phyloP scores from a whole-genome alignment of 2,888 invertebrate species.

The Agrotis ipsilon region DNA sequence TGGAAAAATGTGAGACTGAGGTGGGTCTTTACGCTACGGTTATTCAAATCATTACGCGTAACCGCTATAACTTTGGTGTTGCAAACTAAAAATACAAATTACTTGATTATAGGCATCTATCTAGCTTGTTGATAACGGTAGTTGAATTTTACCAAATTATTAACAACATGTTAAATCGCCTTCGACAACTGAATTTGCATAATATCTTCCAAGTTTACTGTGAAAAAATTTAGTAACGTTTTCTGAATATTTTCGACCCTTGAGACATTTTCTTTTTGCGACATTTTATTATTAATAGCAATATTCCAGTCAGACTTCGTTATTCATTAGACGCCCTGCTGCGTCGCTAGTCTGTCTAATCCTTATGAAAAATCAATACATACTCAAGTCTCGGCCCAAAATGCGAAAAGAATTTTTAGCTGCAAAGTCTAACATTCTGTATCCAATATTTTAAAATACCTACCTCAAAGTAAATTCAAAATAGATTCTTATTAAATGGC shows the following conservation, averaged over 20 bases:
- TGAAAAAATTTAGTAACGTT: background rate
- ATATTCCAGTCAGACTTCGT: conserved; percentile 6
- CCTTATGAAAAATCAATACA: conserved; percentile 53
- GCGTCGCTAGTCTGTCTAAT: conserved; percentile 16
- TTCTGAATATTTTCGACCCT: background rate
- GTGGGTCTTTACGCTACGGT: conserved; percentile 50
- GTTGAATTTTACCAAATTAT: conserved; percentile 19
- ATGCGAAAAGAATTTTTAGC: conserved; percentile 14
- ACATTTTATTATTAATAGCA: background rate
- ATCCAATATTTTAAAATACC: conserved; percentile 15
- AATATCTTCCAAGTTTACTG: conserved; percentile 7
- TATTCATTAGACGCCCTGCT: conserved; percentile 33
- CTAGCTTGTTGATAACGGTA: conserved; percentile 49
- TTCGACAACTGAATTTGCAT: conserved; percentile 24
- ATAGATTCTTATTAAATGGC: conserved; percentile 30
- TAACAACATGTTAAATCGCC: conserved; percentile 26
- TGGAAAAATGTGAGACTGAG: conserved; percentile 35
- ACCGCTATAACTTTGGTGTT: conserved; percentile 49
- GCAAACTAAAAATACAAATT: conserved; percentile 59
- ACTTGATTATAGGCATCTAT: conserved; percentile 48
- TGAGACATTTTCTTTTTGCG: background rate
- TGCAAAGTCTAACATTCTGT: conserved; percentile 3
- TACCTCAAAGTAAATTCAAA: conserved; percentile 11
- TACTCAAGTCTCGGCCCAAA: conserved; percentile 17
- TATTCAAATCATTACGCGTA: conserved; percentile 62